Evolutionary conservation across 2,113 vertebrate species (phyloP), one percentile per base, ranked within the genome.

Genomic region (Chelonoidis abingdonii): DNA sequence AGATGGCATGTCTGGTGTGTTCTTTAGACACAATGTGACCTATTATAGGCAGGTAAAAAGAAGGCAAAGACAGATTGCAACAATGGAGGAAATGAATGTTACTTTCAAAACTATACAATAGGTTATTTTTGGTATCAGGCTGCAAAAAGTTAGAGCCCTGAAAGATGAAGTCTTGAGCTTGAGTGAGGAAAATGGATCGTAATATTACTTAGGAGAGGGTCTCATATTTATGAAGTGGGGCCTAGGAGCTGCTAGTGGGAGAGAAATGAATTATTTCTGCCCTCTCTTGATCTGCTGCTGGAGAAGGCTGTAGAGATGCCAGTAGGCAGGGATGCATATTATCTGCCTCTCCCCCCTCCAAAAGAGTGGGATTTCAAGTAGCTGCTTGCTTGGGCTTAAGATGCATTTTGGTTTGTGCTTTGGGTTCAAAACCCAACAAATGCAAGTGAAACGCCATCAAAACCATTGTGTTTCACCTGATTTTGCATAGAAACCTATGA

Each of bases 391-490:
- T 87, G 95, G 89, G 75, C 86, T 95, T 89, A 85, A 96, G 97
- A 92, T 88, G 92, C 57, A 38, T 97, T 97, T 97, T 97, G 57
- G 80, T 96, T 91, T 91, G 86, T 95, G 89, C 75, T 25, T 87
- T 83, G 87, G 83, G 93, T 94, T 95, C 94, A 93, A 97, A 97
- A 95, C 82, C 82, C 89, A 94, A 91, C 95, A 95, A 96, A 94
- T 97, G 35, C n/a, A 3, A 72, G n/a, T 38, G n/a, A 72, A 38
- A 38, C 19, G 22, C n/a, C 41, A 27, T 29, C 5, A 24, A 78
- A 78, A 78, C 86, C 54, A 91, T 91, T 94, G 92, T 89, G 35
- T 92, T 96, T 97, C 95, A 97, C 92, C 94, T 96, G 84, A 87
- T 92, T 96, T 95, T 96, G 91, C 54, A 81, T 57, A 57, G 75